Conservation (phyloP, 1,140 invertebrate genomes). For the Drosophila littoralis region DNA sequence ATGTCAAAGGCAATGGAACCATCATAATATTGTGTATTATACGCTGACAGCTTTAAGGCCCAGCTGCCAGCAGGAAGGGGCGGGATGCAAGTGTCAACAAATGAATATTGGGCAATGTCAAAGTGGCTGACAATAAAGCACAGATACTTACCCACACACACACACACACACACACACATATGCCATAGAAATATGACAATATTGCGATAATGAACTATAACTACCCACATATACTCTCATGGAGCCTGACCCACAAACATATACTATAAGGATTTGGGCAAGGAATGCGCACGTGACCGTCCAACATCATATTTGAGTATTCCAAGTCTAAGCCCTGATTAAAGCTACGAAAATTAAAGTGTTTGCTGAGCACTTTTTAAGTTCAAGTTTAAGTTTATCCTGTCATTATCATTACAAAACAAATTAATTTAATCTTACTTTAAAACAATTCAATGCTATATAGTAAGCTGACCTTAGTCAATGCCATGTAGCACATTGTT, state of each 20-base stretch:
- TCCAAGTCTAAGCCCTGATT: no score
- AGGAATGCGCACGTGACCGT: conserved; percentile 25
- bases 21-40: conserved; percentile 49
- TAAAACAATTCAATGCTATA: no score
- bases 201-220: conserved; percentile 49
- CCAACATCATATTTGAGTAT: neutral
- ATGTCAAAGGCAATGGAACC: conserved; percentile 41
- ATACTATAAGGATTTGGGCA: neutral
- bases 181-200: conserved; percentile 33
- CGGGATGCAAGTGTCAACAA: conserved; percentile 28
- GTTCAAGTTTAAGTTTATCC: no score
- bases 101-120: conserved; percentile 54
- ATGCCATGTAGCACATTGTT: no score
- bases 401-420: no score
- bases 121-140: conserved; percentile 40
- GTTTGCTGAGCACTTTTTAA: no score
- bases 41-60: conserved; percentile 50
- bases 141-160: conserved; percentile 14
- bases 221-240: neutral
- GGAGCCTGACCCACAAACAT: neutral
- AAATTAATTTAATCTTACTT: no score
- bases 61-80: conserved; percentile 7
- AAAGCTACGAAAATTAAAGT: no score
- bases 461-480: no score
- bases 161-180: neutral